Conservation (phyloP, 1,140 invertebrate species). For the Zophobas atratus region DNA sequence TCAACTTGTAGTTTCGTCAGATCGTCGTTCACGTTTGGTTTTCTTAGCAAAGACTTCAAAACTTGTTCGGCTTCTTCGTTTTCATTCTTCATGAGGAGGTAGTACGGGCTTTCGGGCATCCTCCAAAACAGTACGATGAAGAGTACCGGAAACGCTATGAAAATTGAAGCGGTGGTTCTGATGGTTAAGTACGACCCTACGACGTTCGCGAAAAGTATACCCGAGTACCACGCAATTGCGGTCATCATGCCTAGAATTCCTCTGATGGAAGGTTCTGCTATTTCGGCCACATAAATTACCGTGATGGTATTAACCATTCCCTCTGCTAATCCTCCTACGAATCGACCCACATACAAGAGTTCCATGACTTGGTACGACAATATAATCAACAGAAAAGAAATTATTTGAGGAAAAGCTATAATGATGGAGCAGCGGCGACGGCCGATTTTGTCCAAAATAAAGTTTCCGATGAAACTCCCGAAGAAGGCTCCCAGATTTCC, state of each 20-base stretch:
- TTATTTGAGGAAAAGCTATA: neutral
- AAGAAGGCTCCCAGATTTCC: conserved; percentile 73
- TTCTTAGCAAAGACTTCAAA: conserved; percentile 69
- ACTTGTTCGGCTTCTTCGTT: conserved; percentile 57
- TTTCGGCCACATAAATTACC: conserved; percentile 60
- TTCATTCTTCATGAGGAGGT: conserved; percentile 57
- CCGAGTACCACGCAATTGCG: neutral
- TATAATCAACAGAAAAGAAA: conserved; percentile 4
- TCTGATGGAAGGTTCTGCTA: conserved; percentile 49
- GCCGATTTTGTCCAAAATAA: conserved; percentile 74
- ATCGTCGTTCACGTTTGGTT: conserved; percentile 58
- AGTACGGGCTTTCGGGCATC: conserved; percentile 65
- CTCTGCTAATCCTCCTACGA: conserved; percentile 55
- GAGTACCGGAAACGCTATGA: conserved; percentile 68
- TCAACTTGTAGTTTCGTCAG: conserved; percentile 57
- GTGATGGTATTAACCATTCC: conserved; percentile 54
- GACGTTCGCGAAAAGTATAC: neutral
- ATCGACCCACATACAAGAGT: conserved; percentile 70
- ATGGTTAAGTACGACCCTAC: conserved; percentile 1
- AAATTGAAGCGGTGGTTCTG: conserved; percentile 58
- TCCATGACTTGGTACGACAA: conserved; percentile 57
- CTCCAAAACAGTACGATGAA: conserved; percentile 65
- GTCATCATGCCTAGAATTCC: neutral
- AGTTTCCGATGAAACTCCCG: conserved; percentile 71
- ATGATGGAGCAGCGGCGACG: conserved; percentile 73